Evolutionary conservation across 2,113 vertebrate species (phyloP).

Genomic region (Lasiurus borealis): DNA sequence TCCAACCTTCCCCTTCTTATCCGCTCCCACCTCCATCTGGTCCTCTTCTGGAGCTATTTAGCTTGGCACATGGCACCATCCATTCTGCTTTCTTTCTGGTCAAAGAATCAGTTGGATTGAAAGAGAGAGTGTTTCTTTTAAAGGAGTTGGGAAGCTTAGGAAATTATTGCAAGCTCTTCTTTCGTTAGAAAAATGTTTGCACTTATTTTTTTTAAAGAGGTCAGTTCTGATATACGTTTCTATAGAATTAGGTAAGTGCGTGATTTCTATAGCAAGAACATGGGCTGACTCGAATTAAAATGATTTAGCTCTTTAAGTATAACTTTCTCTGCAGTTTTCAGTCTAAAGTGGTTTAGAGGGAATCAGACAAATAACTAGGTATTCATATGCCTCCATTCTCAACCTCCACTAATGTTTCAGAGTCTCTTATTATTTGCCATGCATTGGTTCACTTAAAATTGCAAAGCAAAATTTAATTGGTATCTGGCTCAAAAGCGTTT

Average conservation of each 20-base stretch:
- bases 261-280: neutral
- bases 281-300: neutral
- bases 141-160: neutral
- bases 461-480: constrained; percentile 50
- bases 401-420: neutral
- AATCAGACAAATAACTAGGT: neutral
- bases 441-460: neutral
- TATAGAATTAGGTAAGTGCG: constrained; percentile 7
- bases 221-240: neutral
- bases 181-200: neutral
- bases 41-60: neutral
- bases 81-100: constrained; percentile 4
- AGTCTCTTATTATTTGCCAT: neutral
- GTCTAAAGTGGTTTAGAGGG: constrained; percentile 13
- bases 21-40: neutral
- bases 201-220: neutral
- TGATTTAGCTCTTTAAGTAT: neutral
- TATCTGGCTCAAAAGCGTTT: constrained; percentile 10
- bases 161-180: neutral
- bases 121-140: neutral
- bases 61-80: neutral
- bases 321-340: constrained; percentile 1
- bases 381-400: neutral
- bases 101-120: neutral
- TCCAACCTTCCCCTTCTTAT: neutral